These are phyloP conservation scores for Pseudopodoces humilis DNA, from an alignment of 2,113 vertebrate genomes.

Conservation along the genomic window DNA sequence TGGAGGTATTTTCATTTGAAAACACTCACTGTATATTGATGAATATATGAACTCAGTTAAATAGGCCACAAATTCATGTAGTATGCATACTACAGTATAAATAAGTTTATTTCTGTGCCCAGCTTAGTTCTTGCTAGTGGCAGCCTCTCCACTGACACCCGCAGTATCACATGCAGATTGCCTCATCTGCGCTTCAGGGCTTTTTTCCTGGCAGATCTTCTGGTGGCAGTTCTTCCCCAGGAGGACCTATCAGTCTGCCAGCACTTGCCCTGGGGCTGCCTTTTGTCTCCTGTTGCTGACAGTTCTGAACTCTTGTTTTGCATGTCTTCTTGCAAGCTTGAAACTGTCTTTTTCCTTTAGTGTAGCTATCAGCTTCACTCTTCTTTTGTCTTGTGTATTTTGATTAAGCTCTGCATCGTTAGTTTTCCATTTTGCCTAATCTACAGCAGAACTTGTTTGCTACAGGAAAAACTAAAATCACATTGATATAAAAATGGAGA, in stretches of 20 bases:
- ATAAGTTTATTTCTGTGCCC: neutral
- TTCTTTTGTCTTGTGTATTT: neutral
- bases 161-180: neutral
- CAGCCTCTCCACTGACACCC: neutral
- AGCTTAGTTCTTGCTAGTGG: neutral
- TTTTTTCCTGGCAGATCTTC: neutral
- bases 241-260: neutral
- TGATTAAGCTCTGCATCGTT: neutral
- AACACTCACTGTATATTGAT: neutral
- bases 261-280: neutral
- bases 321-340: neutral
- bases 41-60: neutral
- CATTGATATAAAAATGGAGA: neutral
- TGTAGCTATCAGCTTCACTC: neutral
- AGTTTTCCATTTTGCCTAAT: neutral
- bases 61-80: neutral
- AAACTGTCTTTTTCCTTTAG: neutral
- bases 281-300: conserved; percentile 13
- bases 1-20: neutral
- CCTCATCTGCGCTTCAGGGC: neutral
- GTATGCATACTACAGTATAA: neutral
- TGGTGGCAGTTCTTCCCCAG: neutral
- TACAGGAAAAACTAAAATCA: neutral
- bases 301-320: neutral
- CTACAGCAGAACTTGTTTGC: neutral